A percentile compares a stretch with the other conserved stretches of the same genome.
Conservation (phyloP, 2,113 vertebrate genomes). For the Chinchilla lanigera region DNA sequence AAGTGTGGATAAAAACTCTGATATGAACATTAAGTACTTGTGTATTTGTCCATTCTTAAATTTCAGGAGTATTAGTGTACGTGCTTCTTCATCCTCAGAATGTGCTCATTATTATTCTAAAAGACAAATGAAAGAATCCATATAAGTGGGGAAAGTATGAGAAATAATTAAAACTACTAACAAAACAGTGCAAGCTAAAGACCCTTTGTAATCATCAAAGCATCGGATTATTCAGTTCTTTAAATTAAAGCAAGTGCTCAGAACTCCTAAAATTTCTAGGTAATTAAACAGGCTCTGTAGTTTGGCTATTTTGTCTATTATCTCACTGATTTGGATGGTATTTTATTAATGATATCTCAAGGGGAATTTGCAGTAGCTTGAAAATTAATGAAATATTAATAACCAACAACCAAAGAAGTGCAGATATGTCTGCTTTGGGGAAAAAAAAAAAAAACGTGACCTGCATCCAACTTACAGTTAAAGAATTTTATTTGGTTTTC, state of each 20-base stretch:
- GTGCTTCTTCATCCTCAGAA: slow-evolving; percentile 2
- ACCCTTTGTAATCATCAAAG: slow-evolving; percentile 82
- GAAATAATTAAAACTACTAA: slow-evolving; percentile 82
- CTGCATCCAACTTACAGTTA: slow-evolving; percentile 65
- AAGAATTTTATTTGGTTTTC: slow-evolving; percentile 20
- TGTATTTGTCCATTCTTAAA: slow-evolving; percentile 6
- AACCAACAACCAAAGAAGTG: slow-evolving; percentile 77
- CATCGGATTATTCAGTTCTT: slow-evolving; percentile 77
- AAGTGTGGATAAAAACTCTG: not conserved
- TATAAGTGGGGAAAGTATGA: slow-evolving; percentile 36
- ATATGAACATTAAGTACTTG: not conserved
- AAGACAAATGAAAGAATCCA: slow-evolving; percentile 33
- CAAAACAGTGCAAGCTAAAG: slow-evolving; percentile 73
- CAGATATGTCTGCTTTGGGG: slow-evolving; percentile 71
- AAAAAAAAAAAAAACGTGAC: slow-evolving; percentile 65
- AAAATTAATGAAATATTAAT: slow-evolving; percentile 91
- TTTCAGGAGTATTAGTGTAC: not conserved
- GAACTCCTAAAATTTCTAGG: slow-evolving; percentile 74
- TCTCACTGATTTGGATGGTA: slow-evolving; percentile 87
- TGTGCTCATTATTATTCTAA: slow-evolving; percentile 59
- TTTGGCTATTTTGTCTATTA: slow-evolving; percentile 84
- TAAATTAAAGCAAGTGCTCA: slow-evolving; percentile 76
- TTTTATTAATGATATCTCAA: slow-evolving; percentile 91
- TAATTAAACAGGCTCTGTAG: slow-evolving; percentile 87
- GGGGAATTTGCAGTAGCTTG: slow-evolving; percentile 84